Percentiles rank a stretch among this genome's conserved stretches.
Evolutionary conservation across 2,113 vertebrate genomes (phyloP).

Genomic region (Lophotis ruficrista): DNA sequence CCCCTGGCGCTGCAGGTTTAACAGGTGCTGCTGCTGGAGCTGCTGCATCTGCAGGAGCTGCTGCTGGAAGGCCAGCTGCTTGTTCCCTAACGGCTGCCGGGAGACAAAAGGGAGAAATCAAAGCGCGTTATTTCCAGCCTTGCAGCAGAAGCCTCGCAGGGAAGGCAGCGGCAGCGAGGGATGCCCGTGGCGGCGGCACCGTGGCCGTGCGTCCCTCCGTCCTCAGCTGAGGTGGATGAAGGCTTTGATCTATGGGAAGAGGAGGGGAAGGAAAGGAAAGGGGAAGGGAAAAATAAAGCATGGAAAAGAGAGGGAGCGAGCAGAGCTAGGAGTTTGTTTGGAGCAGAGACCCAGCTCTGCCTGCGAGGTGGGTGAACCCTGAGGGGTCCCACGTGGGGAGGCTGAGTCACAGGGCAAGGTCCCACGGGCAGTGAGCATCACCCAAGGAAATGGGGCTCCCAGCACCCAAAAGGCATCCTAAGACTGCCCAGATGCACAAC

Average conservation of each 20-base stretch:
- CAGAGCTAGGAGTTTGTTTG: neutral
- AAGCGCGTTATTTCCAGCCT: neutral
- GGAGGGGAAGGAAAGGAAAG: constrained; percentile 51
- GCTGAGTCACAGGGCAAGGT: neutral
- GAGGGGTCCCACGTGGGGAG: accelerated
- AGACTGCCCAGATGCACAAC: neutral
- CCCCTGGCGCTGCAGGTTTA: constrained; percentile 97
- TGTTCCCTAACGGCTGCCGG: constrained; percentile 89
- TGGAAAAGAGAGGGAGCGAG: neutral
- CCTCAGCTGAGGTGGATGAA: constrained; percentile 17
- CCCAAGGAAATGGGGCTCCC: neutral
- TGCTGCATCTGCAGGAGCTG: constrained; percentile 99
- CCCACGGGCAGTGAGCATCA: neutral
- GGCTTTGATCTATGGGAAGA: constrained; percentile 70
- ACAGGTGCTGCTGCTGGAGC: constrained; percentile 97
- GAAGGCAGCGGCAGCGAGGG: neutral
- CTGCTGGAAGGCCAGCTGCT: constrained; percentile 99
- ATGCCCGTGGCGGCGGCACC: neutral
- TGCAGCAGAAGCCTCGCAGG: neutral
- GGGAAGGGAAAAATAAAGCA: constrained; percentile 48
- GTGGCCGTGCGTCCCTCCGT: neutral
- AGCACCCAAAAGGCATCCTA: neutral
- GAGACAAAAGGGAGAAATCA: constrained; percentile 72
- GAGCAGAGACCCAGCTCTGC: neutral
- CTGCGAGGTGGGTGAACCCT: neutral